These are phyloP conservation scores for Oreochromis tanganicae DNA, from an alignment of 2,113 vertebrate genomes.

Conservation along the genomic window DNA sequence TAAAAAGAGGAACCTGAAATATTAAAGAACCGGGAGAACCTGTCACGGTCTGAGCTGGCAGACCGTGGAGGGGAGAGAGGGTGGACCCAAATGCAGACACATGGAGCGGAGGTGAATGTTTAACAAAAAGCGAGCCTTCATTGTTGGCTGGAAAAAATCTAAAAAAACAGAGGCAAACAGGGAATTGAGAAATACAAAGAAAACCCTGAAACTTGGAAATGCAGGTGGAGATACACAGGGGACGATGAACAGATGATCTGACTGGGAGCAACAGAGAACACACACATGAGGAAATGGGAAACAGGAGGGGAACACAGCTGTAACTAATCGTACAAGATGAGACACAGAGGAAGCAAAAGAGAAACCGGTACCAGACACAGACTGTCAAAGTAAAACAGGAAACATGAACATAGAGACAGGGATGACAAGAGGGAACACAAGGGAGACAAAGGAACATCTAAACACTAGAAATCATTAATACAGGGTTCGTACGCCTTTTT, in stretches of 20 bases:
- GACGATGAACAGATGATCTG: not conserved
- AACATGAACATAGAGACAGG: not conserved
- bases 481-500: no score
- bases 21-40: not conserved
- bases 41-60: not conserved
- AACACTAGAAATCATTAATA: not conserved
- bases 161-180: not conserved
- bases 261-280: not conserved
- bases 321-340: not conserved
- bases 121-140: not conserved
- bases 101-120: not conserved
- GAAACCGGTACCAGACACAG: not conserved
- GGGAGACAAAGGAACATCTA: not conserved
- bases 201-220: not conserved
- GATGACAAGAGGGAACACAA: not conserved
- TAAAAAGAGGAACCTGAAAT: not conserved
- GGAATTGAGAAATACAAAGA: not conserved
- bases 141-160: not conserved
- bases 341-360: not conserved
- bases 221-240: not conserved
- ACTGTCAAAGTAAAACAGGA: not conserved
- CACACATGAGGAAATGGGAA: not conserved
- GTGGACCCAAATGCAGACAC: not conserved
- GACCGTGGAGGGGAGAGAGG: not conserved
- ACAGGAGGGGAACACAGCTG: not conserved